These are phyloP conservation scores for Taenaris catops DNA, from an alignment of 2,888 invertebrate species.

Conservation along the genomic window DNA sequence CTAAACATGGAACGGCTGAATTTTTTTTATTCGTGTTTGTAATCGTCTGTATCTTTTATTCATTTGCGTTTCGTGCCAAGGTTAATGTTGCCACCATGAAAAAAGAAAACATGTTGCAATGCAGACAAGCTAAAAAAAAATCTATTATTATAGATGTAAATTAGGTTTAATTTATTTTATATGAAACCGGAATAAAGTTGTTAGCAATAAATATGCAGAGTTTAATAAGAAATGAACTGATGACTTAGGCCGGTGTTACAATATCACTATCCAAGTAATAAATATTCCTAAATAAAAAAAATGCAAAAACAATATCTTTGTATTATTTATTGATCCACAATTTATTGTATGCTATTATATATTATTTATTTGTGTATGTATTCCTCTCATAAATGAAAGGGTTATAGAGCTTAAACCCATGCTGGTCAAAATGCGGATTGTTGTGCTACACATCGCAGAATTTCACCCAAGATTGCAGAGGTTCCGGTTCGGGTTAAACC, in stretches of 20 bases:
- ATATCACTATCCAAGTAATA: slow-evolving; percentile 27
- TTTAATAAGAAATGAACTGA: slow-evolving; percentile 11
- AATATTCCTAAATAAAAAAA: slow-evolving; percentile 28
- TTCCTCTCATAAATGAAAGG: no score
- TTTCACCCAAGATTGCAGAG: no score
- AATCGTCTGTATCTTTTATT: slow-evolving; percentile 3
- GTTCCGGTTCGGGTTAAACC: no score
- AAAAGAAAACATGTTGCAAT: slow-evolving; percentile 16
- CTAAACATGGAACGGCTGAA: no score
- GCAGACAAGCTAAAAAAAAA: slow-evolving; percentile 14
- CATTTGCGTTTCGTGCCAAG: slow-evolving; percentile 2
- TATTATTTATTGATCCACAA: no score
- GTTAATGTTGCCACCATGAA: slow-evolving; percentile 19
- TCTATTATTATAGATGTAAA: slow-evolving; percentile 22
- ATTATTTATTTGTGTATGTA: no score
- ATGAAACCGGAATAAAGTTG: slow-evolving; percentile 17
- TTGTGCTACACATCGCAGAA: no score
- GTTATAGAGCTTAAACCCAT: no score
- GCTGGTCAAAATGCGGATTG: no score
- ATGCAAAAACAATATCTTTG: no score
- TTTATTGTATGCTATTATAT: no score
- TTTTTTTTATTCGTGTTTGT: no score
- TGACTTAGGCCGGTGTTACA: slow-evolving; percentile 22
- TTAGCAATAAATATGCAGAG: slow-evolving; percentile 19
- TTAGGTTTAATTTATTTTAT: slow-evolving; percentile 26